A percentile compares a stretch with the other conserved stretches of the same genome.
phyloP scores from a whole-genome alignment of 2,888 invertebrate species.

The Zeuzera pyrina region DNA sequence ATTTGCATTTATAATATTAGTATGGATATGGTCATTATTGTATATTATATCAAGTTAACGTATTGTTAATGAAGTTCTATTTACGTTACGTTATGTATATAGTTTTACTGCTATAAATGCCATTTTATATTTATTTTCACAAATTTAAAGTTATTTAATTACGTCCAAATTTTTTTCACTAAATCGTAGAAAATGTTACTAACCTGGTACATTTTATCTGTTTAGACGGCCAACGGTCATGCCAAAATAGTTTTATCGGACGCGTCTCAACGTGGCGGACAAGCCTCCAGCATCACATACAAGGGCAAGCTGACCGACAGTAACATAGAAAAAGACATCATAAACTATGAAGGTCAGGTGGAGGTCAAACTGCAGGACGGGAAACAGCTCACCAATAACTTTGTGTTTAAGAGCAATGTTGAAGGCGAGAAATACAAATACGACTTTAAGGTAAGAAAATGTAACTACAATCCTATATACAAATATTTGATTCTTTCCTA shows the following conservation, averaged over 20 bases:
- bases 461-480: too few species aligned
- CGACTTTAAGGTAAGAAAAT: slow-evolving; percentile 47
- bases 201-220: neutral
- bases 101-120: too few species aligned
- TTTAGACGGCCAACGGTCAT: slow-evolving; percentile 41
- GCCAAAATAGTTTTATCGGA: slow-evolving; percentile 39
- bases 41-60: too few species aligned
- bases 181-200: too few species aligned
- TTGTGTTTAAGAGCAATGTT: slow-evolving; percentile 36
- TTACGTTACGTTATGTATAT: too few species aligned
- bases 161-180: too few species aligned
- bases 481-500: too few species aligned
- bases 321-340: slow-evolving; percentile 33
- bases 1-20: too few species aligned
- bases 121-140: too few species aligned
- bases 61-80: too few species aligned
- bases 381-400: slow-evolving; percentile 37
- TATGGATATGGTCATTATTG: too few species aligned
- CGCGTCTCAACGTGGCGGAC: slow-evolving; percentile 43
- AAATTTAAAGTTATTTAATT: too few species aligned
- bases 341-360: slow-evolving; percentile 45
- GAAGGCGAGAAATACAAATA: slow-evolving; percentile 39
- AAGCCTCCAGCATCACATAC: slow-evolving; percentile 43
- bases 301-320: slow-evolving; percentile 41
- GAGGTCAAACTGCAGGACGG: slow-evolving; percentile 47